A percentile compares a stretch with the other conserved stretches of the same genome.
Evolutionary conservation across 1,140 invertebrate species (phyloP).

Genomic region (Solenopsis fugax): DNA sequence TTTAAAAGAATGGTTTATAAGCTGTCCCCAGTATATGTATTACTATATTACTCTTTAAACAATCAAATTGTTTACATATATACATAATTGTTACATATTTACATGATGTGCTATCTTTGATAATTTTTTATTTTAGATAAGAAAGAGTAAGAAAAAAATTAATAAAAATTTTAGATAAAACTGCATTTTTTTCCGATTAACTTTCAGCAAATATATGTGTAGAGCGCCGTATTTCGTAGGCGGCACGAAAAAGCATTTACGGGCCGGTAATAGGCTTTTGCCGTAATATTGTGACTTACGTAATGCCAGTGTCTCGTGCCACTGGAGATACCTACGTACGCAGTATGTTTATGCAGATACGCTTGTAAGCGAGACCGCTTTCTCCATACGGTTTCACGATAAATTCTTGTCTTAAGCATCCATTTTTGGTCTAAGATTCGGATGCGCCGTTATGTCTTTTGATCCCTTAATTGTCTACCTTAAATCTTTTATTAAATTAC

Average conservation of each 20-base stretch:
- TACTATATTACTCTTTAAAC: background rate
- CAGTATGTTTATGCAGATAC: conserved; percentile 65
- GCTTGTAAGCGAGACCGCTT: conserved; percentile 70
- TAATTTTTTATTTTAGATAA: background rate
- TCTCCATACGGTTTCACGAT: conserved; percentile 77
- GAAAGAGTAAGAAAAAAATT: background rate
- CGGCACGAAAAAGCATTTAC: conserved; percentile 59
- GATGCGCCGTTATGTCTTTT: background rate
- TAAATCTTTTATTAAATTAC: too few species aligned
- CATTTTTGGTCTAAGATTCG: conserved; percentile 26
- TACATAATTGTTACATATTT: too few species aligned
- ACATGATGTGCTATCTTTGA: too few species aligned
- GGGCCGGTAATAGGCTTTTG: conserved; percentile 67
- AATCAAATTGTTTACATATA: conserved; percentile 24
- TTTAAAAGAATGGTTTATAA: too few species aligned
- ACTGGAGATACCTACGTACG: conserved; percentile 67
- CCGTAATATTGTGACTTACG: conserved; percentile 73
- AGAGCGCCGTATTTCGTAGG: background rate
- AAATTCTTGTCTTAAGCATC: conserved; percentile 61
- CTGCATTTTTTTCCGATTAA: conserved; percentile 6
- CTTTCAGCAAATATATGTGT: conserved; percentile 9
- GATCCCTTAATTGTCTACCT: background rate
- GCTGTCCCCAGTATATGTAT: background rate
- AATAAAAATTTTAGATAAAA: background rate
- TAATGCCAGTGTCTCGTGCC: conserved; percentile 73